Evolutionary conservation across 2,888 invertebrate genomes (phyloP).

Genomic region (Drosophila melanocephala): DNA sequence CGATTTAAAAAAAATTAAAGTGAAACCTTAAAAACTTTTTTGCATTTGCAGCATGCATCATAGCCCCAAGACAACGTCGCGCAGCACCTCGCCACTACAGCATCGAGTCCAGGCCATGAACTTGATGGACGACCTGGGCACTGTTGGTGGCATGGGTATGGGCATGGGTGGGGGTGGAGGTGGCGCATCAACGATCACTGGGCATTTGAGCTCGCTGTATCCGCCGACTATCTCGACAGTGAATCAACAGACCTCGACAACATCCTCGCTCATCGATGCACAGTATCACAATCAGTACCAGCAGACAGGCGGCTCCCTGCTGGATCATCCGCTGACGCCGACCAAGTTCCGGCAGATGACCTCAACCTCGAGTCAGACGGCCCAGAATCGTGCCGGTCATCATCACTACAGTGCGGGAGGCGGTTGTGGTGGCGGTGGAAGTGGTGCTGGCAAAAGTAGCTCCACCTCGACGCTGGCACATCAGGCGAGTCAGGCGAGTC

Average conservation of each 20-base stretch:
- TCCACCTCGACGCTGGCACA: constrained; percentile 79
- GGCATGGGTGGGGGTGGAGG: constrained; percentile 24
- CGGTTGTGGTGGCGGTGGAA: constrained; percentile 16
- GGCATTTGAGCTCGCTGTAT: constrained; percentile 82
- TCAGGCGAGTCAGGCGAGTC: constrained; percentile 57
- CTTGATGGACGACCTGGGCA: constrained; percentile 83
- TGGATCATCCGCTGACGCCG: constrained; percentile 85
- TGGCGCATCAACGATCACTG: constrained; percentile 81
- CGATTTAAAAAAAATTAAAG: neutral
- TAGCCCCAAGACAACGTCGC: constrained; percentile 85
- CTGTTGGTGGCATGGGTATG: constrained; percentile 48
- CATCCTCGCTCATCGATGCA: constrained; percentile 84
- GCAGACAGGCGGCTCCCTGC: constrained; percentile 84
- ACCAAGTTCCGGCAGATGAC: constrained; percentile 84
- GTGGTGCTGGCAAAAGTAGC: constrained; percentile 63
- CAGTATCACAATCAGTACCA: constrained; percentile 85
- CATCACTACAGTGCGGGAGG: constrained; percentile 54
- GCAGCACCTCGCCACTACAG: constrained; percentile 85
- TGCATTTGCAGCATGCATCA: constrained; percentile 82
- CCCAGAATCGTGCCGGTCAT: constrained; percentile 65
- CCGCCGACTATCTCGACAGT: constrained; percentile 83
- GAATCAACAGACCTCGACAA: constrained; percentile 84
- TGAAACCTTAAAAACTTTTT: neutral
- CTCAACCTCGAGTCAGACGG: constrained; percentile 85
- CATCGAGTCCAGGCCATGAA: constrained; percentile 85